These are phyloP conservation scores for Camponotus vicinus DNA, from an alignment of 1,140 invertebrate species.

Conservation along the genomic window DNA sequence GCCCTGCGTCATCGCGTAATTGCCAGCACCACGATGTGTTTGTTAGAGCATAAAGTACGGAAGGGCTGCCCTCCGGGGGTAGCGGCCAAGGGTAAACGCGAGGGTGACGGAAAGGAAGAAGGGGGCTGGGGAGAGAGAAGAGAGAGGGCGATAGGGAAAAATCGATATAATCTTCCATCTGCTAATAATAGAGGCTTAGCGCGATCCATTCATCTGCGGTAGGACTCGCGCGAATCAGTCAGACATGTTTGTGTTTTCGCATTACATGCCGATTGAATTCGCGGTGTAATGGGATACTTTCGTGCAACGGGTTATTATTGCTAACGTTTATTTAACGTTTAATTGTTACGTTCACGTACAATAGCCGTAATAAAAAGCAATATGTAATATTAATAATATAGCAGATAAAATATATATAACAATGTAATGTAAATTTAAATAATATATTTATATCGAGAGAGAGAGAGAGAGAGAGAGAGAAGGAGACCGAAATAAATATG, in stretches of 20 bases:
- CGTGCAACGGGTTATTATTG: slow-evolving; percentile 17
- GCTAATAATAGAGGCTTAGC: slow-evolving; percentile 85
- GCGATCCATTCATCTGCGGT: slow-evolving; percentile 79
- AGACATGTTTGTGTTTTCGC: slow-evolving; percentile 62
- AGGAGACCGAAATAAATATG: not conserved
- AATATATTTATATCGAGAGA: not conserved
- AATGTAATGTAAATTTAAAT: not conserved
- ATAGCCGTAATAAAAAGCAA: not conserved
- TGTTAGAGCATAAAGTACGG: slow-evolving; percentile 82
- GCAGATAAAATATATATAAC: slow-evolving; percentile 3
- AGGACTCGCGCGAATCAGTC: slow-evolving; percentile 71
- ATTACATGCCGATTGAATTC: slow-evolving; percentile 58
- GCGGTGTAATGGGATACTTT: slow-evolving; percentile 45
- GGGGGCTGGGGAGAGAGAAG: slow-evolving; percentile 57
- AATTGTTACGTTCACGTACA: slow-evolving; percentile 30
- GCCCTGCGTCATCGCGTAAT: slow-evolving; percentile 81
- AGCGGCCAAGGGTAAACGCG: slow-evolving; percentile 64
- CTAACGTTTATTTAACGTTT: slow-evolving; percentile 39
- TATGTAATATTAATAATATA: not conserved
- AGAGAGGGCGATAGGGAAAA: slow-evolving; percentile 73
- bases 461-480: not conserved
- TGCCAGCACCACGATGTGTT: slow-evolving; percentile 82
- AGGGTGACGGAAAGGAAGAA: slow-evolving; percentile 70
- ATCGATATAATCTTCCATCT: slow-evolving; percentile 86
- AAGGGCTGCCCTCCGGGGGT: slow-evolving; percentile 62